Conservation (phyloP, 1,140 invertebrate species). For the Trichomalopsis sarcophagae region DNA sequence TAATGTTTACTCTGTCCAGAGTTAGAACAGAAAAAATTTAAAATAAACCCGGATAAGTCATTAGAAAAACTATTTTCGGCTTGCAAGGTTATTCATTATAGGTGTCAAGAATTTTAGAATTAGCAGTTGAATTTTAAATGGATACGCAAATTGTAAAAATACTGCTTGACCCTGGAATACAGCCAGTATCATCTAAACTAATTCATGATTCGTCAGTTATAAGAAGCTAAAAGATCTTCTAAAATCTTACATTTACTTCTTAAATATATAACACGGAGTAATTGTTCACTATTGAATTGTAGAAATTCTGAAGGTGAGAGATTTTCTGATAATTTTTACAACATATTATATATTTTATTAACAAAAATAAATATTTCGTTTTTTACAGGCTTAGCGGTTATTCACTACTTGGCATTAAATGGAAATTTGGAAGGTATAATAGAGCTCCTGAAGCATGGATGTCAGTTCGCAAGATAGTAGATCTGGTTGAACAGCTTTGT, state of each 20-base stretch:
- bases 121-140: no score
- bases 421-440: slow-evolving; percentile 56
- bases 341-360: neutral
- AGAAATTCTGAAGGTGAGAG: slow-evolving; percentile 17
- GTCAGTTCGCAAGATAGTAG: slow-evolving; percentile 62
- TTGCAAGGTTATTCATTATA: neutral
- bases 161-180: no score
- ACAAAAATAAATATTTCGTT: neutral
- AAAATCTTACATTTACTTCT: slow-evolving; percentile 53
- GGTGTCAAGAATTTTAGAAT: slow-evolving; percentile 57
- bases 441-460: slow-evolving; percentile 54
- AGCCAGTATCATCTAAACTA: slow-evolving; percentile 52
- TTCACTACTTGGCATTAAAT: slow-evolving; percentile 62
- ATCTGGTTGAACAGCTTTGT: slow-evolving; percentile 66
- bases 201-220: slow-evolving; percentile 60
- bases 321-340: neutral
- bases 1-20: neutral
- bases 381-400: slow-evolving; percentile 58
- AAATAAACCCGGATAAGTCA: slow-evolving; percentile 50
- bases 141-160: no score
- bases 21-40: slow-evolving; percentile 40
- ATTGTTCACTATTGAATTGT: slow-evolving; percentile 20
- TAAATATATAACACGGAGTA: slow-evolving; percentile 39
- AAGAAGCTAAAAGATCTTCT: slow-evolving; percentile 62
- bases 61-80: slow-evolving; percentile 30